phyloP scores from a whole-genome alignment of 2,888 invertebrate genomes.

The Quadriops clusia region DNA sequence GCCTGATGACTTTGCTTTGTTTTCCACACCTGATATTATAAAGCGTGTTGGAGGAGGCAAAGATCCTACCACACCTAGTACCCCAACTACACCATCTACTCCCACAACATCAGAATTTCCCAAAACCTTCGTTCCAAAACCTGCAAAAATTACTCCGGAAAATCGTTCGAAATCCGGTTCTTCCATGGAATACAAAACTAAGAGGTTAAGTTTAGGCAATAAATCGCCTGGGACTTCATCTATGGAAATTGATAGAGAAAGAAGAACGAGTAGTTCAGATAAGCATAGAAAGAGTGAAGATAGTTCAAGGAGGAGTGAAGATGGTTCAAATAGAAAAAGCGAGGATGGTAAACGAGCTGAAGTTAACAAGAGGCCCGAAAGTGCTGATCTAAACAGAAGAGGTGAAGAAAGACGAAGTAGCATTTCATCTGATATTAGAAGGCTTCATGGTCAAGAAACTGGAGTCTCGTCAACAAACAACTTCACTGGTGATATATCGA shows the following conservation, averaged over 20 bases:
- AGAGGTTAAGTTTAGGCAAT: slow-evolving; percentile 18
- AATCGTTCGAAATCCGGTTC: slow-evolving; percentile 28
- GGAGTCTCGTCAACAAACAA: no score
- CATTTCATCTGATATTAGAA: no score
- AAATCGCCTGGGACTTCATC: slow-evolving; percentile 10
- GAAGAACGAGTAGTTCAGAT: slow-evolving; percentile 9
- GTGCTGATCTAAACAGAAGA: no score
- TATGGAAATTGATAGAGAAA: slow-evolving; percentile 5
- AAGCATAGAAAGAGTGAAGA: no score
- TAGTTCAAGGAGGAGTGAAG: slow-evolving; percentile 9
- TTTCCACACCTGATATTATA: slow-evolving; percentile 70
- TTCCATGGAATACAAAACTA: slow-evolving; percentile 20
- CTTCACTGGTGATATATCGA: no score
- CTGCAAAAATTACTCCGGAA: slow-evolving; percentile 30
- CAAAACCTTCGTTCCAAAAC: slow-evolving; percentile 19
- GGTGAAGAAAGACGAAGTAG: no score
- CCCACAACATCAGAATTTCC: slow-evolving; percentile 13
- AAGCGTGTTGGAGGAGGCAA: slow-evolving; percentile 44
- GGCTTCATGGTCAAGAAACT: no score
- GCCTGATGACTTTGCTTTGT: slow-evolving; percentile 55
- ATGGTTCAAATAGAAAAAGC: slow-evolving; percentile 4
- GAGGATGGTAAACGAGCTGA: no score
- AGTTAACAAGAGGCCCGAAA: no score
- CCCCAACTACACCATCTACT: slow-evolving; percentile 16
- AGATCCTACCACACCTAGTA: slow-evolving; percentile 23